Evolutionary conservation across 2,113 vertebrate genomes (phyloP), one percentile per base, ranked within the genome.

Genomic region (Abramis brama): DNA sequence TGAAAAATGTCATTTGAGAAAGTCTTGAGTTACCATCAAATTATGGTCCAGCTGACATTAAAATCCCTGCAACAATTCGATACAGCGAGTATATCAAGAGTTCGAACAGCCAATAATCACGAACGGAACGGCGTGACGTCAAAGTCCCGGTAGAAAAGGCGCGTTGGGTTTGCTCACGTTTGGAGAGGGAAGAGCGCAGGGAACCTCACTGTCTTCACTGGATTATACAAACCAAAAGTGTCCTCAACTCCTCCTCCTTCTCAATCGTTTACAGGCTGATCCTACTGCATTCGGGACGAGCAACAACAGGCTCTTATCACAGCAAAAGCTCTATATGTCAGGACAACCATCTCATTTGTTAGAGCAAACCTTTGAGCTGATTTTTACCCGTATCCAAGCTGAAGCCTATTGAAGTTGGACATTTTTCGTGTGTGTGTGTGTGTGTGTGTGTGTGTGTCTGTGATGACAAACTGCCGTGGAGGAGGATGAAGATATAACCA

Each of bases 131-230:
- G 94, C 92, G 94, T 97, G 97, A 98, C 96, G 96, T 96, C 95
- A 95, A 92, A 92, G 93, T 93, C 95, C 95, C 95, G 93, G 94
- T 97, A 97, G 97, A 99, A 98, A 99, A 99, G 97, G 97, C 97
- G 97, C 96, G 94, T 94, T 95, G 96, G 92, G 95, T 96, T 90
- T 92, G 87, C 90, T 94, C 90, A 92, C 94, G 94, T 91, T 95
- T 92, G 91, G 95, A 94, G 94, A 97, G 95, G 94, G 94, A 94
- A 94, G 96, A 94, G 88, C 93, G 91, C 89, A 87, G 89, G 90
- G 88, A 93, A 91, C 91, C 68, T 82, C 71, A 88, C 59, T 60
- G 84, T 86, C 91, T 90, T 91, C 90, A 94, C 91, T 93, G 93
- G 93, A 82, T 94, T 93, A 95, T 94, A 94, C 94, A 94, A 93